Percentiles rank a stretch among this genome's conserved stretches.
Conservation (phyloP, 2,888 invertebrate species). For the Deilephila elpenor region DNA sequence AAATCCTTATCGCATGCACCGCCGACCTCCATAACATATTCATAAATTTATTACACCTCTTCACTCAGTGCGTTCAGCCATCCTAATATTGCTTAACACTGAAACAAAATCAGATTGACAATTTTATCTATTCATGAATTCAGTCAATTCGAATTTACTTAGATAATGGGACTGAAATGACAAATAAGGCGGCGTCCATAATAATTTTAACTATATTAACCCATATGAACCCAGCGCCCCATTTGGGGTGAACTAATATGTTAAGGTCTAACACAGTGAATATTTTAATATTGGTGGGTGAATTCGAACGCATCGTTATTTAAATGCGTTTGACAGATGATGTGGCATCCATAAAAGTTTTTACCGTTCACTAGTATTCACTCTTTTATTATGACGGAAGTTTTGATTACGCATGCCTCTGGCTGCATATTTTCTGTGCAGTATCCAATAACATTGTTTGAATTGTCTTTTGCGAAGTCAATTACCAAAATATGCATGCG, state of each 20-base stretch:
- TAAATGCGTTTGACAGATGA: too few species aligned
- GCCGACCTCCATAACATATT: not conserved
- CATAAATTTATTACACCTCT: not conserved
- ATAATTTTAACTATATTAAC: not conserved
- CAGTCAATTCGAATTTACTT: not conserved
- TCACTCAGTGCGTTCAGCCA: not conserved
- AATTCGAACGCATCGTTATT: too few species aligned
- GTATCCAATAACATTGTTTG: not conserved
- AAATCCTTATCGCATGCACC: constrained; percentile 56
- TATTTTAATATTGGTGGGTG: too few species aligned
- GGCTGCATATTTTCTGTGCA: not conserved
- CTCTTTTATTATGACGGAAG: too few species aligned
- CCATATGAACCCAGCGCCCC: too few species aligned
- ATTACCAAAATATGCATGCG: not conserved
- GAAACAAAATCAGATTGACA: not conserved
- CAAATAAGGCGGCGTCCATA: not conserved
- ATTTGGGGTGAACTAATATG: too few species aligned
- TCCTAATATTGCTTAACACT: not conserved
- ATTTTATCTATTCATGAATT: not conserved
- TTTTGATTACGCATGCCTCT: not conserved
- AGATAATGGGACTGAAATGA: not conserved
- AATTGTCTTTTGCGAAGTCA: not conserved
- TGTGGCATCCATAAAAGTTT: too few species aligned
- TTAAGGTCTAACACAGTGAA: too few species aligned
- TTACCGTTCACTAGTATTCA: too few species aligned